These are phyloP conservation scores for Microcebus ravelobensis DNA, from an alignment of 2,113 vertebrate genomes.

Conservation along the genomic window DNA sequence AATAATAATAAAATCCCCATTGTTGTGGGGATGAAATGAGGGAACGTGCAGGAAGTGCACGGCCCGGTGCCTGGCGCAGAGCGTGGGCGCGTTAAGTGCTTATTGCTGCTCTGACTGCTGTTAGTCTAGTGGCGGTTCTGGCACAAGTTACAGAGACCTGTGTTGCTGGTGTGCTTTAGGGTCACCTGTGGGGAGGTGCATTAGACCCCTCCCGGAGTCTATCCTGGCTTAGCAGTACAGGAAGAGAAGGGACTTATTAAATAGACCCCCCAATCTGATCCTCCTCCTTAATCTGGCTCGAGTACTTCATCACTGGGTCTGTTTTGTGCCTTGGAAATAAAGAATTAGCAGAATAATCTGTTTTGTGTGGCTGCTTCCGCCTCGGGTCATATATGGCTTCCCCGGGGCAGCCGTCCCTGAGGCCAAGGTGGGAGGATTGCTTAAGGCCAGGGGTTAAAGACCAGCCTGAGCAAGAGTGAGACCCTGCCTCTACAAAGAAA, in stretches of 20 bases:
- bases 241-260: not conserved
- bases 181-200: not conserved
- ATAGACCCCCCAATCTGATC: not conserved
- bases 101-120: not conserved
- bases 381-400: fast-evolving
- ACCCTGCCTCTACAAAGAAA: not conserved
- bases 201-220: not conserved
- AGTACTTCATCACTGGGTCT: not conserved
- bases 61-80: not conserved
- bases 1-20: too few relatives aligned
- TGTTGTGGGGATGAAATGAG: not conserved
- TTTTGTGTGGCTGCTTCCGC: not conserved
- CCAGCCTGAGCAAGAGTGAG: not conserved
- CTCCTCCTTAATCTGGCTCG: not conserved
- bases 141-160: not conserved
- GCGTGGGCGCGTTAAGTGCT: not conserved
- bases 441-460: not conserved
- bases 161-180: not conserved
- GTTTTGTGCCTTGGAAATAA: not conserved
- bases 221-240: not conserved
- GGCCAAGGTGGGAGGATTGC: not conserved
- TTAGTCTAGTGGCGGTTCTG: not conserved
- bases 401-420: not conserved
- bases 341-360: not conserved
- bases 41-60: not conserved